Evolutionary conservation across 2,888 invertebrate species (phyloP).

Genomic region (Rhagium mordax): DNA sequence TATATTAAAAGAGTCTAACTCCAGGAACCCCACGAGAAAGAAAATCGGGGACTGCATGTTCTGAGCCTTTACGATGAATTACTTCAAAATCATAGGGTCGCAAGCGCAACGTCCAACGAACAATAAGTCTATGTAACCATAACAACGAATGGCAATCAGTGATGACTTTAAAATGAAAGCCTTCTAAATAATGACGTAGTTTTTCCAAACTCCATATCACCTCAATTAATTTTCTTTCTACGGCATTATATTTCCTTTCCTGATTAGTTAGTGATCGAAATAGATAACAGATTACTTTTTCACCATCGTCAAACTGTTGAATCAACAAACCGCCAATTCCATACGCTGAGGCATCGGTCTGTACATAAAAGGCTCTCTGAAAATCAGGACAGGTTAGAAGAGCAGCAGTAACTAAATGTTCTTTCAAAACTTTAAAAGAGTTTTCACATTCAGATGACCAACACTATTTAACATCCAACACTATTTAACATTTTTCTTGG

Average conservation of each 20-base stretch:
- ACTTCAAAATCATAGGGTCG: conserved; percentile 16
- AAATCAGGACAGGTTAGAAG: too few relatives aligned
- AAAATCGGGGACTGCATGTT: conserved; percentile 36
- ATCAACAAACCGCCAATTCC: neutral
- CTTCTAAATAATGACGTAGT: neutral
- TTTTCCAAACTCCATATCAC: neutral
- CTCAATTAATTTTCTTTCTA: neutral
- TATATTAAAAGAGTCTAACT: too few relatives aligned
- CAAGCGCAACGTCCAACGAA: conserved; percentile 24
- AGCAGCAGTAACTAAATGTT: too few relatives aligned
- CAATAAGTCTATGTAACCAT: conserved; percentile 34
- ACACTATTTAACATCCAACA: too few relatives aligned
- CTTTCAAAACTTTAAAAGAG: too few relatives aligned
- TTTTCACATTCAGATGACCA: too few relatives aligned
- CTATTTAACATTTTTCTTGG: too few relatives aligned
- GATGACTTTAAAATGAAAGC: neutral
- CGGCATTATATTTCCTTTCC: neutral
- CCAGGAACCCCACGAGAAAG: neutral
- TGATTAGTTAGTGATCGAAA: neutral
- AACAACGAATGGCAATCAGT: conserved; percentile 36
- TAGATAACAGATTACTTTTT: neutral
- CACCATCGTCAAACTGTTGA: neutral
- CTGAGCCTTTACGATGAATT: conserved; percentile 9
- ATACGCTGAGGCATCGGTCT: neutral
- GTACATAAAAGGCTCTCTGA: too few relatives aligned